These are phyloP conservation scores for Oreortyx pictus DNA, from an alignment of 2,797 vertebrate genomes.

Conservation along the genomic window DNA sequence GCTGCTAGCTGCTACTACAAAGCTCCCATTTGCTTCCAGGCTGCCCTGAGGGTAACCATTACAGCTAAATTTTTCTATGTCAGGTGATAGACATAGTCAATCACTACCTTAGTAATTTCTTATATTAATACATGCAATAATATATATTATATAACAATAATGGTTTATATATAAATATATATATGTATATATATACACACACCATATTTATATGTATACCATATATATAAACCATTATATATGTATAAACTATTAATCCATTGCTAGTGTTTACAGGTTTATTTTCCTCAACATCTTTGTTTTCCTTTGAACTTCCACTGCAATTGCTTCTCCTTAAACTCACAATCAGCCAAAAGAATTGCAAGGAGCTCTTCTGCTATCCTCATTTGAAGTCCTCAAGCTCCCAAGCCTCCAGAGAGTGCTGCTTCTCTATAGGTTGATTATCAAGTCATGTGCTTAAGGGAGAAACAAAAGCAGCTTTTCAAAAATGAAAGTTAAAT, in stretches of 20 bases:
- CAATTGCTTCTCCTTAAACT: neutral
- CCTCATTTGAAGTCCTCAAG: neutral
- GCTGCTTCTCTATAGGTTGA: fast-evolving
- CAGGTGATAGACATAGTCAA: neutral
- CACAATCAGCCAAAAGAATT: neutral
- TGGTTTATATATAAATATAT: neutral
- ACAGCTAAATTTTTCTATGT: neutral
- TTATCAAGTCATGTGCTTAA: neutral
- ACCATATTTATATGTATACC: too few relatives aligned
- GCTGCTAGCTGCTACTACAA: neutral
- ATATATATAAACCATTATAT: too few relatives aligned
- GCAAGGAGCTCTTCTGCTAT: neutral
- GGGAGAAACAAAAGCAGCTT: neutral
- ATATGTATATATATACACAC: fast-evolving
- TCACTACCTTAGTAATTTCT: neutral
- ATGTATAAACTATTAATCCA: neutral
- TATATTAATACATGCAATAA: too few relatives aligned
- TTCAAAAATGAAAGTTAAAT: neutral
- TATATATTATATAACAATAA: too few relatives aligned
- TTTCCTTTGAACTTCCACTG: neutral
- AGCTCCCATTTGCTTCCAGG: neutral
- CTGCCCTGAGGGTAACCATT: neutral
- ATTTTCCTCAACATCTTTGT: neutral
- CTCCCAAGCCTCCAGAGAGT: neutral
- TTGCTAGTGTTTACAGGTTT: neutral